These are phyloP conservation scores for Chondrilla cf. caribensis DNA, from an alignment of 37 sponge, comb jelly and placozoan genomes.

Conservation along the genomic window DNA sequence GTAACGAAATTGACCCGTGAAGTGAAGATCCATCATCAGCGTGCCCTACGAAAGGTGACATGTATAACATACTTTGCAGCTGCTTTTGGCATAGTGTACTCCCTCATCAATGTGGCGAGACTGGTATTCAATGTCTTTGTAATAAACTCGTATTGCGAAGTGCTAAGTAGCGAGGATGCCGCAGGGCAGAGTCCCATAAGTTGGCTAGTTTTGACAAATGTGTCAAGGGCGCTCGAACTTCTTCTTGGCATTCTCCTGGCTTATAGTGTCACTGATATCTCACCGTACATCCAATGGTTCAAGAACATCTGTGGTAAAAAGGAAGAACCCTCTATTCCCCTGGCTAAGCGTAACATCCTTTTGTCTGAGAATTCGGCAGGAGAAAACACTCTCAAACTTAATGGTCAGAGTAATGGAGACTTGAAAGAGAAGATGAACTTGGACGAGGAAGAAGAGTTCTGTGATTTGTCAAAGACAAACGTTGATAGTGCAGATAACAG, in stretches of 20 bases:
- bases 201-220: constrained; percentile 38
- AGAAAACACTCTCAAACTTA: too few relatives aligned
- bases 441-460: too few relatives aligned
- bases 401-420: too few relatives aligned
- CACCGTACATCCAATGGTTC: background rate
- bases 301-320: background rate
- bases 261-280: constrained; percentile 25
- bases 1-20: constrained; percentile 17
- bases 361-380: background rate
- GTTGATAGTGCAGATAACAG: too few relatives aligned
- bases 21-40: constrained; percentile 20
- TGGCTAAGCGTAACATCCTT: background rate
- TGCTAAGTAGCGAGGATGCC: background rate
- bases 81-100: constrained; percentile 28
- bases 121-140: background rate
- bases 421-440: too few relatives aligned
- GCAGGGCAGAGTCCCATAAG: background rate
- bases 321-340: background rate
- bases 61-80: constrained; percentile 41
- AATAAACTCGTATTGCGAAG: constrained; percentile 17
- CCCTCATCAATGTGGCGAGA: constrained; percentile 7
- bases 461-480: too few relatives aligned
- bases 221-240: constrained; percentile 28
- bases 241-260: constrained; percentile 28
- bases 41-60: constrained; percentile 36